A percentile compares a stretch with the other conserved stretches of the same genome.
These are phyloP conservation scores for Yponomeuta plumbellus DNA, from an alignment of 2,888 invertebrate species.

Conservation along the genomic window DNA sequence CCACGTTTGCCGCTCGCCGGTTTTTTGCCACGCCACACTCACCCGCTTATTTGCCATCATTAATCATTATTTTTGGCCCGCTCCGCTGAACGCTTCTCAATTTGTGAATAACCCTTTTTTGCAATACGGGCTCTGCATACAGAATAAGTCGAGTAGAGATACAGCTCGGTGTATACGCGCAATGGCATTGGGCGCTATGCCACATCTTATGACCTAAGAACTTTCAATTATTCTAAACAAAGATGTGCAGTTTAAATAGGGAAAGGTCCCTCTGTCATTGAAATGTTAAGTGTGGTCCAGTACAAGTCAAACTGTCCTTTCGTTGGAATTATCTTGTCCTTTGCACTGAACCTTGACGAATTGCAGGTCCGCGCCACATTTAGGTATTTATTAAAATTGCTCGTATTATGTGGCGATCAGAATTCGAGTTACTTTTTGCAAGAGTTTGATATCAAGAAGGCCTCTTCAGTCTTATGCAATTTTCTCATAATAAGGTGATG, in stretches of 20 bases:
- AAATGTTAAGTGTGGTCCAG: background rate
- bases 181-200: too few relatives aligned
- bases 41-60: conserved; percentile 77
- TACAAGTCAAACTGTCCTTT: background rate
- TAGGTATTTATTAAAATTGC: conserved; percentile 4
- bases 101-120: conserved; percentile 75
- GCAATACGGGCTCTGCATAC: conserved; percentile 24
- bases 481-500: background rate
- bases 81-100: conserved; percentile 57
- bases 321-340: background rate
- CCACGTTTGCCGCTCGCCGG: conserved; percentile 34
- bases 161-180: background rate
- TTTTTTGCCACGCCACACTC: conserved; percentile 53
- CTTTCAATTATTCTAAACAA: too few relatives aligned
- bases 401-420: conserved; percentile 7
- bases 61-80: conserved; percentile 74
- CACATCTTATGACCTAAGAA: too few relatives aligned
- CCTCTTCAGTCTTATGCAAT: background rate
- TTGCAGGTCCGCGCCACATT: conserved; percentile 7
- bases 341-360: conserved; percentile 6
- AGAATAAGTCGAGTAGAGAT: background rate
- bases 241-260: too few relatives aligned
- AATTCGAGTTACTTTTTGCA: conserved; percentile 1
- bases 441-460: conserved; percentile 5
- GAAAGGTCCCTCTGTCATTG: too few relatives aligned